phyloP scores from a whole-genome alignment of 2,113 vertebrate genomes.

The Tragelaphus scriptus region DNA sequence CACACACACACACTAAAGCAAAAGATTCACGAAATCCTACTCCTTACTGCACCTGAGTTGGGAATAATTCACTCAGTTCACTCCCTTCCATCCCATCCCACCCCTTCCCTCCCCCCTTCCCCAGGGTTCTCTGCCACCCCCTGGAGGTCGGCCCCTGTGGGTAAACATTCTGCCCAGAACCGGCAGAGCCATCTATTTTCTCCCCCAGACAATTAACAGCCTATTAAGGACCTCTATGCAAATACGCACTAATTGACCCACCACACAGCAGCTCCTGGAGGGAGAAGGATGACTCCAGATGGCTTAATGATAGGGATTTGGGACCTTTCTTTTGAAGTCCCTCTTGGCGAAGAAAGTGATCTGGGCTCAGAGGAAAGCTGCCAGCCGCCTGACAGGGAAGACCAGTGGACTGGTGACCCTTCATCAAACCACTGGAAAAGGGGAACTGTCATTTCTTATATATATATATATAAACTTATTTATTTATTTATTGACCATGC shows the following conservation, averaged over 20 bases:
- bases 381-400: neutral
- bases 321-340: constrained; percentile 60
- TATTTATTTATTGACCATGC: neutral
- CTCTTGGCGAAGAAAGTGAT: neutral
- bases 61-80: accelerated
- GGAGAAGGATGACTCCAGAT: constrained; percentile 77
- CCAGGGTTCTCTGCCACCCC: neutral
- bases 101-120: neutral
- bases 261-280: constrained; percentile 49
- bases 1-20: neutral
- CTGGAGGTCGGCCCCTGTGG: neutral
- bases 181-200: constrained; percentile 65
- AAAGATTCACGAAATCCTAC: neutral
- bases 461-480: neutral
- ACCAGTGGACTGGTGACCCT: neutral
- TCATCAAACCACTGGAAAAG: neutral
- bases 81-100: too few relatives aligned
- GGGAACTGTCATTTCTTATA: neutral
- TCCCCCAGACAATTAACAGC: constrained; percentile 76
- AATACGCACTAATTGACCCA: constrained; percentile 79
- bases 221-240: constrained; percentile 81
- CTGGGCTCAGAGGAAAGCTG: neutral
- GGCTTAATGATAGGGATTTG: constrained; percentile 75
- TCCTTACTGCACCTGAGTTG: neutral
- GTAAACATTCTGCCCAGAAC: constrained; percentile 57